Evolutionary conservation across 2,888 invertebrate genomes (phyloP), one percentile per base, ranked within the genome.

Genomic region (Drosophila nr. perissopoda): DNA sequence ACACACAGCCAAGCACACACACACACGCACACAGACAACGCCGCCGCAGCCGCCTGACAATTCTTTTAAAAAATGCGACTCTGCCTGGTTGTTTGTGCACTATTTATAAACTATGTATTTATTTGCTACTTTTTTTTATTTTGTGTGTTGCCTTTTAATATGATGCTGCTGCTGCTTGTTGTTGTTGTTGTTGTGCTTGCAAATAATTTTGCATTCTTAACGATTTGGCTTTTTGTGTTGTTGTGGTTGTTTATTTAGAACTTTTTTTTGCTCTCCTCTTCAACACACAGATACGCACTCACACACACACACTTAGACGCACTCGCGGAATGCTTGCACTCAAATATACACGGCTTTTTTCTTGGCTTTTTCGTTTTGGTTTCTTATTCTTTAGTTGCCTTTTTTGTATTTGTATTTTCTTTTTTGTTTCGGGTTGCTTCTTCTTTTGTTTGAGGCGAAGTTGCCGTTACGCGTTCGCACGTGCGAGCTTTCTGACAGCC

Each of bases 401-500:
- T 74, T 65, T 31, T 70, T 48, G 33, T 46, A 34, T 53, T 57
- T 48, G 49, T 65, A 40, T 25, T 54, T 56, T 49, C 48, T 34
- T 57, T 65, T 38, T 69, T 53, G 52, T 51, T 63, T 38, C 53
- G 54, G 54, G 63, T 78, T 70, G 67, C 36, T 70, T 68, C 72
- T 79, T 67, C 57, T 46, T 46, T 46, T 70, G 56, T 75, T 58
- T 75, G 27, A 38, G 64, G 52, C 78, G 78, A 78, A 78, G 61
- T 76, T 78, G 77, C 71, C 81, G 71, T 64, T 72, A 72, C 78
- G 78, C 78, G 78, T 78, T 78, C 83, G 83, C 83, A 83, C 83
- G 83, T 83, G 83, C 83, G 90, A 88, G 78, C 77, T 86, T 86
- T 85, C 90, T 76, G 82, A 86, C 79, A 68, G 74, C 79, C 79